Conservation (phyloP, 2,888 invertebrate species). For the Electrophaes corylata region DNA sequence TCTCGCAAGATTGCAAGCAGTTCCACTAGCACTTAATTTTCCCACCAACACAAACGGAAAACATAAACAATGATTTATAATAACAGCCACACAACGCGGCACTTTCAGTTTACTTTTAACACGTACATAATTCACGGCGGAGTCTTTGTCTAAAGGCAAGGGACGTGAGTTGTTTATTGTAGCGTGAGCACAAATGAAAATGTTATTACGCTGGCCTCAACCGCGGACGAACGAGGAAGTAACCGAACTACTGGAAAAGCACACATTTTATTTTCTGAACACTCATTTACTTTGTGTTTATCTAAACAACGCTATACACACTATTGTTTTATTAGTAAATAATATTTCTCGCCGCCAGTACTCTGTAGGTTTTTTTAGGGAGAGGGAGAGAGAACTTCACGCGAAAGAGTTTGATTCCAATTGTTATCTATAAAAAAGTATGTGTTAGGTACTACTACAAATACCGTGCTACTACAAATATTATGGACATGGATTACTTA, state of each 20-base stretch:
- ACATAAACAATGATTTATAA: conserved; percentile 85
- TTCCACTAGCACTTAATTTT: conserved; percentile 77
- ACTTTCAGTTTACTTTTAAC: conserved; percentile 85
- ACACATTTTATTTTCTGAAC: not conserved
- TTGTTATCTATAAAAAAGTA: no score
- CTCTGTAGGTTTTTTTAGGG: no score
- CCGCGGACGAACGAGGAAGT: conserved; percentile 55
- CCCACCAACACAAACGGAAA: conserved; percentile 81
- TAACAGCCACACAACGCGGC: conserved; percentile 81
- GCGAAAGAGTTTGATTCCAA: no score
- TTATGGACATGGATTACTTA: no score
- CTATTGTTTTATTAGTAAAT: no score
- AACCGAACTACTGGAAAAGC: conserved; percentile 47
- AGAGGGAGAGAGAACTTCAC: no score
- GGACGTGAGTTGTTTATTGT: conserved; percentile 84
- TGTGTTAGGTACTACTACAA: no score
- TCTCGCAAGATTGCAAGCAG: conserved; percentile 69
- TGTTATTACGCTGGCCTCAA: conserved; percentile 78
- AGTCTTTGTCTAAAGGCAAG: conserved; percentile 83
- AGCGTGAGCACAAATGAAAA: conserved; percentile 83
- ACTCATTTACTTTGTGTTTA: no score
- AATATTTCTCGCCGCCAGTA: no score
- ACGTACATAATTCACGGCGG: conserved; percentile 83
- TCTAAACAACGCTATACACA: no score
- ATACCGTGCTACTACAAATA: no score